Percentiles rank a stretch among this genome's conserved stretches.
Conservation (phyloP, 2,888 invertebrate genomes). For the Fabriciana adippe region DNA sequence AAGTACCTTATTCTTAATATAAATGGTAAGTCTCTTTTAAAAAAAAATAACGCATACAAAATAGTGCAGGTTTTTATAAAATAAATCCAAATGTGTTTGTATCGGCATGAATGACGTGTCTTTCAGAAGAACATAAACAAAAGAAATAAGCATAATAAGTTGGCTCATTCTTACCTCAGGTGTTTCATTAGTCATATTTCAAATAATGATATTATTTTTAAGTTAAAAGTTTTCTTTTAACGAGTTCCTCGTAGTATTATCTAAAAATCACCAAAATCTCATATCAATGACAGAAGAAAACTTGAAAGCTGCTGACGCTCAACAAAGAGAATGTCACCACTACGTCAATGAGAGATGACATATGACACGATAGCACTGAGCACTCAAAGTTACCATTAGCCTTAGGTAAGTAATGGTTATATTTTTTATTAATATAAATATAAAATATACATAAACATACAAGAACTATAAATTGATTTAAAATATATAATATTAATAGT, state of each 20-base stretch:
- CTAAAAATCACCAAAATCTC: neutral
- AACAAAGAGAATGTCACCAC: too few relatives aligned
- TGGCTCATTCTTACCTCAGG: constrained; percentile 59
- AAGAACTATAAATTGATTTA: too few relatives aligned
- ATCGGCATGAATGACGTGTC: constrained; percentile 53
- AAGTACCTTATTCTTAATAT: too few relatives aligned
- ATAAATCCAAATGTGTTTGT: neutral
- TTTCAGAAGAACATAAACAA: constrained; percentile 22
- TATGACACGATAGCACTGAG: constrained; percentile 9
- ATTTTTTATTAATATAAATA: neutral
- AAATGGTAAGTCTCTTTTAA: too few relatives aligned
- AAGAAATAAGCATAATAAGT: neutral
- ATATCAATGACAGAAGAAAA: constrained; percentile 6
- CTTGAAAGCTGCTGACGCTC: neutral
- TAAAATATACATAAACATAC: too few relatives aligned
- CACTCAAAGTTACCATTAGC: neutral
- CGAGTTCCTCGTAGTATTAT: neutral
- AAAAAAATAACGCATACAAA: too few relatives aligned
- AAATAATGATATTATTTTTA: neutral
- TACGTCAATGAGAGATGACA: too few relatives aligned
- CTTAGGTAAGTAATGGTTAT: neutral
- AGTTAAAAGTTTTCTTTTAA: neutral
- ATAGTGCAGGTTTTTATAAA: neutral
- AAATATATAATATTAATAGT: too few relatives aligned
- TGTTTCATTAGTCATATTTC: constrained; percentile 58